Percentiles rank a stretch among this genome's conserved stretches.
phyloP scores from a whole-genome alignment of 2,797 vertebrate species.

The Chaunax sp. region DNA sequence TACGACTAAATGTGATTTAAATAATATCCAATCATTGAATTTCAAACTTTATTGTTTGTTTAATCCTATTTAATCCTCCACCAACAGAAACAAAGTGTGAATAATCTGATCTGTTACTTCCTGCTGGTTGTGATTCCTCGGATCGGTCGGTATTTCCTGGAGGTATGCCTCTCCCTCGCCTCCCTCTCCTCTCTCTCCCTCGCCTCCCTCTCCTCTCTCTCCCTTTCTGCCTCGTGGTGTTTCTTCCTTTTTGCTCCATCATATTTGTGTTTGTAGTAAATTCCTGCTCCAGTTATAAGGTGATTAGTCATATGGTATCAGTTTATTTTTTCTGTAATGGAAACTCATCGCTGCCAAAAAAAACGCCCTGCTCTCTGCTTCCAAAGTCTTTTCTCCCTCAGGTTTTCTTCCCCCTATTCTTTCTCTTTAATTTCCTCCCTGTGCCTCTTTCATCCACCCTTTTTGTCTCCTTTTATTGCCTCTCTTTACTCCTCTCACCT shows the following conservation, averaged over 20 bases:
- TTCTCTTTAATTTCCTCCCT: constrained; percentile 7
- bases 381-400: neutral
- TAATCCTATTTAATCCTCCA: too few species aligned
- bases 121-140: constrained; percentile 36
- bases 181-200: neutral
- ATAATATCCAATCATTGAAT: too few species aligned
- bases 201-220: neutral
- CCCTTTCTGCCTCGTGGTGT: neutral
- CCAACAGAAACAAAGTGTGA: too few species aligned
- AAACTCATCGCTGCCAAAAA: constrained; percentile 63
- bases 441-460: constrained; percentile 24
- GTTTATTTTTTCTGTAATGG: constrained; percentile 74
- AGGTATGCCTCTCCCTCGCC: constrained; percentile 12
- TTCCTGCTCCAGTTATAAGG: constrained; percentile 59
- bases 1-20: too few species aligned
- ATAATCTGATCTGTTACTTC: constrained; percentile 52
- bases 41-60: too few species aligned
- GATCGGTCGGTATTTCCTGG: constrained; percentile 52
- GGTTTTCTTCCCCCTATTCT: neutral
- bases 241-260: neutral
- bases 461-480: constrained; percentile 12
- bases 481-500: constrained; percentile 7
- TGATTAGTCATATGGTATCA: constrained; percentile 74
- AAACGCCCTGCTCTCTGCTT: neutral
- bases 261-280: constrained; percentile 44